A percentile compares a stretch with the other conserved stretches of the same genome.
Conservation (phyloP, 2,797 vertebrate species). For the Sebastiscus albofasciatus region DNA sequence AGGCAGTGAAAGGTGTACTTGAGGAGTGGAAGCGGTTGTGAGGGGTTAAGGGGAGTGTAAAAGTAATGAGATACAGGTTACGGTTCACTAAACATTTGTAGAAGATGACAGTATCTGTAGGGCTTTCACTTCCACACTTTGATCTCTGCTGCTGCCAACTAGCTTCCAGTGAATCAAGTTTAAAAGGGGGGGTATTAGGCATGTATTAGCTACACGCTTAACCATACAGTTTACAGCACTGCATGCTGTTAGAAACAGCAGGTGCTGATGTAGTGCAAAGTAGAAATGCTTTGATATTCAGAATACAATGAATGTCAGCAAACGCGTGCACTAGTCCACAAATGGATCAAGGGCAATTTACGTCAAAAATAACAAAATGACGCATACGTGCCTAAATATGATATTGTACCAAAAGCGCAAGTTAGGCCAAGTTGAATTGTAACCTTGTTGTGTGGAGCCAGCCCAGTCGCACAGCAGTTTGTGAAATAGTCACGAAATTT, state of each 20-base stretch:
- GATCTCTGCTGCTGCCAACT: conserved; percentile 77
- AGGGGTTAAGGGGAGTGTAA: conserved; percentile 55
- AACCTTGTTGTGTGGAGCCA: neutral
- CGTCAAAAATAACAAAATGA: neutral
- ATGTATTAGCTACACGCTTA: conserved; percentile 41
- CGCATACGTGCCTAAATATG: neutral
- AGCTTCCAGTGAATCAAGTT: conserved; percentile 68
- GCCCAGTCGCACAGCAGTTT: no score
- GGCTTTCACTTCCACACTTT: conserved; percentile 75
- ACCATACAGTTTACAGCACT: conserved; percentile 26
- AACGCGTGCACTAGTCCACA: neutral
- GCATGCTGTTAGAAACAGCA: conserved; percentile 25
- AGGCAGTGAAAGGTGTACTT: conserved; percentile 18
- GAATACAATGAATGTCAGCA: neutral
- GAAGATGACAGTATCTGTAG: conserved; percentile 76
- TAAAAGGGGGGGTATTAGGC: conserved; percentile 54
- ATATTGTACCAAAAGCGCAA: neutral
- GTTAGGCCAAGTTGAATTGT: neutral
- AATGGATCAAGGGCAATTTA: neutral
- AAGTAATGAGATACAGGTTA: conserved; percentile 74
- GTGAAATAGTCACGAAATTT: no score
- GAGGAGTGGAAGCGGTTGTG: conserved; percentile 33
- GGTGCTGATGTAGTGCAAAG: neutral
- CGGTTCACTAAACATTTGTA: conserved; percentile 77
- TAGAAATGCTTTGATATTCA: neutral